Percentiles rank a stretch among this genome's conserved stretches.
These are phyloP conservation scores for Drosophila prosaltans DNA, from an alignment of 1,140 invertebrate species.

Conservation along the genomic window DNA sequence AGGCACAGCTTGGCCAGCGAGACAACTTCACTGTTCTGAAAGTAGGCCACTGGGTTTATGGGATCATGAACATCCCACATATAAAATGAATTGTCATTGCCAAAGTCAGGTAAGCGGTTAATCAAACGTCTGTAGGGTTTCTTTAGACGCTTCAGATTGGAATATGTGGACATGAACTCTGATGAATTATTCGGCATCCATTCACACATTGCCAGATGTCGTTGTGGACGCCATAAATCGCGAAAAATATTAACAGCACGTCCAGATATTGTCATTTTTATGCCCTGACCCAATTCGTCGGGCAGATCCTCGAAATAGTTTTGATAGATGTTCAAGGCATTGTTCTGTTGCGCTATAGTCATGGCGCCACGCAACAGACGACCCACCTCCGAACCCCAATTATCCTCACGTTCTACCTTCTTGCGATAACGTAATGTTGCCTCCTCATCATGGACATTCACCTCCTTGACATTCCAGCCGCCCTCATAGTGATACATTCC, in stretches of 20 bases:
- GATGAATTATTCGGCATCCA: conserved; percentile 91
- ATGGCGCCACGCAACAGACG: conserved; percentile 51
- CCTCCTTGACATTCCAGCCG: conserved; percentile 96
- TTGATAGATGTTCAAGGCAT: conserved; percentile 94
- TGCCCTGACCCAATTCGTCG: conserved; percentile 47
- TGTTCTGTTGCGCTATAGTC: conserved; percentile 91
- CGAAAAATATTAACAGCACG: conserved; percentile 59
- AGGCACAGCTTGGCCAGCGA: conserved; percentile 92
- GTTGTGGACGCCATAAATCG: conserved; percentile 84
- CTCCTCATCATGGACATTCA: conserved; percentile 93
- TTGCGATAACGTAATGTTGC: conserved; percentile 92
- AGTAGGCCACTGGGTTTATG: conserved; percentile 88
- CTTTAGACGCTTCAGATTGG: conserved; percentile 20
- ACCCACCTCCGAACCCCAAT: conserved; percentile 84
- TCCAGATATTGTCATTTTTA: conserved; percentile 53
- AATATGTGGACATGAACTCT: conserved; percentile 91
- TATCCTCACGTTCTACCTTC: conserved; percentile 96
- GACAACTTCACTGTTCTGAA: conserved; percentile 87
- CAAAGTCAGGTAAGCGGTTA: conserved; percentile 79
- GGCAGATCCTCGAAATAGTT: conserved; percentile 89
- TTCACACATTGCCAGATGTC: conserved; percentile 88
- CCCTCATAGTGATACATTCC: conserved; percentile 95
- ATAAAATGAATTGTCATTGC: conserved; percentile 84
- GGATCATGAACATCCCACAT: conserved; percentile 96
- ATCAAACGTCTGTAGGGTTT: not conserved